These are phyloP conservation scores for Phortica variegata DNA, from an alignment of 1,140 invertebrate genomes.

Conservation along the genomic window DNA sequence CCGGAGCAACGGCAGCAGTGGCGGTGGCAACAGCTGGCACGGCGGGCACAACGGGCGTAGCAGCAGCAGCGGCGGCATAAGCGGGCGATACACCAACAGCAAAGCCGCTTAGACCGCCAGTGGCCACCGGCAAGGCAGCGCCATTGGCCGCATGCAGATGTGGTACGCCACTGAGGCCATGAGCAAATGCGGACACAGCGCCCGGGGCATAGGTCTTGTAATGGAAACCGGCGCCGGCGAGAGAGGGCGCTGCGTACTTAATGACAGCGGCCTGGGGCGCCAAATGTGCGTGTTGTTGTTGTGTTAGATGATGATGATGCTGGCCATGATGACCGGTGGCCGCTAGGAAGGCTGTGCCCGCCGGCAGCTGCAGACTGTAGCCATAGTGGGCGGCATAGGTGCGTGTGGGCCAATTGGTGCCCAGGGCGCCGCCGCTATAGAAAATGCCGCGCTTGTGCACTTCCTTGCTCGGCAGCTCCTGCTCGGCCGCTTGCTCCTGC, in stretches of 20 bases:
- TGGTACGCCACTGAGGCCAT: too few species aligned
- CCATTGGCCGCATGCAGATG: slow-evolving; percentile 11
- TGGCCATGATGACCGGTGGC: slow-evolving; percentile 19
- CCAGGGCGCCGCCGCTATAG: slow-evolving; percentile 19
- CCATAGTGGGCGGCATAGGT: slow-evolving; percentile 49
- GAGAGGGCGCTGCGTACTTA: slow-evolving; percentile 25
- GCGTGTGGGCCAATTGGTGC: slow-evolving; percentile 31
- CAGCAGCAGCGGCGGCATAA: neutral
- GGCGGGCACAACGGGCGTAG: slow-evolving; percentile 9
- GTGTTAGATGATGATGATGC: slow-evolving; percentile 26
- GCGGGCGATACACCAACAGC: neutral
- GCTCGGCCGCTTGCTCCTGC: neutral
- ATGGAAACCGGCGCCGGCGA: slow-evolving; percentile 17
- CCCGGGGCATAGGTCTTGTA: slow-evolving; percentile 20
- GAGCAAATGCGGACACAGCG: slow-evolving; percentile 10
- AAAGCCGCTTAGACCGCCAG: neutral
- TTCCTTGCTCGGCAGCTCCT: slow-evolving; percentile 21
- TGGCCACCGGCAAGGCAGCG: slow-evolving; percentile 3
- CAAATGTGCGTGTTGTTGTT: slow-evolving; percentile 4
- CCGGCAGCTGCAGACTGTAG: slow-evolving; percentile 41
- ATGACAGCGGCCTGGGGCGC: slow-evolving; percentile 13
- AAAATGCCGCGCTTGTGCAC: slow-evolving; percentile 43
- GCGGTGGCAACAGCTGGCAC: slow-evolving; percentile 4
- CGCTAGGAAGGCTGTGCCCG: slow-evolving; percentile 28
- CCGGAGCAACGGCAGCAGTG: slow-evolving; percentile 8